phyloP scores from a whole-genome alignment of 1,140 invertebrate genomes.

The Drosophila littoralis region DNA sequence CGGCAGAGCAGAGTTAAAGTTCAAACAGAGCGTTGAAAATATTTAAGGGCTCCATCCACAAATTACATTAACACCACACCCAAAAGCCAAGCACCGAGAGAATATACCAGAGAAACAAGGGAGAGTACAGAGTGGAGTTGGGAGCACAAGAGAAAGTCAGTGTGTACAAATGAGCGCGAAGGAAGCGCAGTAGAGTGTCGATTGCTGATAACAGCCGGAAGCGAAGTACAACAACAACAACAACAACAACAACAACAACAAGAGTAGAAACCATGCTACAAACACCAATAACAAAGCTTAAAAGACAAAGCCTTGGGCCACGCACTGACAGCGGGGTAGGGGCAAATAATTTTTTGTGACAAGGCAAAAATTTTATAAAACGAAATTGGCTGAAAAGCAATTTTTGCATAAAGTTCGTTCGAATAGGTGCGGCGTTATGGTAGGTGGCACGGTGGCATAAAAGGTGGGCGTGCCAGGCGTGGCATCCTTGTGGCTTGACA shows the following conservation, averaged over 20 bases:
- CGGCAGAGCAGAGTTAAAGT: slow-evolving; percentile 50
- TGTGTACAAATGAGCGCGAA: slow-evolving; percentile 49
- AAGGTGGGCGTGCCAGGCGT: slow-evolving; percentile 37
- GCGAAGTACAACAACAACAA: slow-evolving; percentile 60
- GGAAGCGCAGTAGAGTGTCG: slow-evolving; percentile 71
- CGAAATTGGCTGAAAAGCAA: slow-evolving; percentile 73
- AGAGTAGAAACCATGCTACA: slow-evolving; percentile 21
- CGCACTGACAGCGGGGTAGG: not conserved
- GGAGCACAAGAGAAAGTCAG: slow-evolving; percentile 5
- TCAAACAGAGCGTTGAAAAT: slow-evolving; percentile 72
- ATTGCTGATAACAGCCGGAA: slow-evolving; percentile 81
- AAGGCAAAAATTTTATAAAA: slow-evolving; percentile 56
- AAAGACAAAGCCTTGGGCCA: slow-evolving; percentile 64
- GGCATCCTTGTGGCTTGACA: slow-evolving; percentile 60
- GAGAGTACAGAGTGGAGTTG: slow-evolving; percentile 11
- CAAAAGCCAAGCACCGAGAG: slow-evolving; percentile 32
- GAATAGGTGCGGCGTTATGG: slow-evolving; percentile 52
- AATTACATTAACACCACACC: slow-evolving; percentile 79
- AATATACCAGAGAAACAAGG: not conserved
- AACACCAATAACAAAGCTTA: slow-evolving; percentile 58
- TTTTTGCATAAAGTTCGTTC: slow-evolving; percentile 61
- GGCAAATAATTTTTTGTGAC: slow-evolving; percentile 50
- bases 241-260: slow-evolving; percentile 23
- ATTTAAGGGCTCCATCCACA: slow-evolving; percentile 57
- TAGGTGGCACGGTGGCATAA: too few species aligned